Base-by-base conservation (phyloP, 2,113 vertebrate species). In the Solenodon paradoxus region DNA sequence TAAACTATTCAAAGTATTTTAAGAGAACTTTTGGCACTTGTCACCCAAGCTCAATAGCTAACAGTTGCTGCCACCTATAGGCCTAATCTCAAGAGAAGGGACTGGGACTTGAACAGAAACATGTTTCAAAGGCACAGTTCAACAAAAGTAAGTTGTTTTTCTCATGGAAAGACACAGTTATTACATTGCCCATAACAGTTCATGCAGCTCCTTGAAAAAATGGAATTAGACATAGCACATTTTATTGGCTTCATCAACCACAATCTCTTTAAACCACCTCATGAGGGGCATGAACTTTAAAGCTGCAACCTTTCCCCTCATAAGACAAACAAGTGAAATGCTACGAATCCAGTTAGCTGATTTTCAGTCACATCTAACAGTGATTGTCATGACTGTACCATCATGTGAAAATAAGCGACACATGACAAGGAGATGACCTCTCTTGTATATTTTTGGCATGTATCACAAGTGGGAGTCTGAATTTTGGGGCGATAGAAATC, bases 1-100 rank as follows among this genome's bases (percentile, higher is more conserved):
- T 69, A 97, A 95, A 97, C 53, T 96, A 98, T 98, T 97, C 90
- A 63, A 98, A 98, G 96, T 97, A 98, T 98, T 97, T 98, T 84
- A 96, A 96, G 98, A 66, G 96, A 95, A 95, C 80, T 81, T 97
- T 97, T 88, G 88, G 94, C 74, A 66, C 74, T 32, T 40, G 53
- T 55, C 85, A 57, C 85, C 95, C 91, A 57, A 69, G 20, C 81
- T 95, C 95, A 97, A 97, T 16, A 96, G 95, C 95, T 97, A 96
- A 96, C 97, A 13, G 0, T 92, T 98, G 96, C 98, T 98, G 98
- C 98, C 97, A 98, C 97, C 95, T 94, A 95, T 92, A 98, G 97
- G 97, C 90, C 92, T 96, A 32, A 77, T 93, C 77, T 95, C 97
- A 95, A 97, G 93, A 96, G 80, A 92, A 96, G 68, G 61, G 72